These are phyloP conservation scores for Dasypogon diadema DNA, from an alignment of 2,888 invertebrate genomes.

Conservation along the genomic window DNA sequence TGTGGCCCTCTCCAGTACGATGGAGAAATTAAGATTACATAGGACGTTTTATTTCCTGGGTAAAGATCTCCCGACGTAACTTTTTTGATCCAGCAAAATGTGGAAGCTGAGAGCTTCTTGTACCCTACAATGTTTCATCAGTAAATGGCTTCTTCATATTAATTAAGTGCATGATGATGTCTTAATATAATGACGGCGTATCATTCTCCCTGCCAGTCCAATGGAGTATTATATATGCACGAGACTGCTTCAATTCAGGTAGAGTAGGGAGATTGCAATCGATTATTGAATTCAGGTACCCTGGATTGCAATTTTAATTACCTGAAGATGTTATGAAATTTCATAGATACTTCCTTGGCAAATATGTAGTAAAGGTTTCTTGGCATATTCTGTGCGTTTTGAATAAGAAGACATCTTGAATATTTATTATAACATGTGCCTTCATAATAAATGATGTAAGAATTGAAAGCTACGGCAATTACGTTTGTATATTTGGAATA, in stretches of 20 bases:
- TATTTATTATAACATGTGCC: too few species aligned
- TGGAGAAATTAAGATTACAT: conserved; percentile 33
- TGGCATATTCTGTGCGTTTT: too few species aligned
- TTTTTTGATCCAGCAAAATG: background rate
- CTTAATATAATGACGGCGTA: background rate
- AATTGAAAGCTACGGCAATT: too few species aligned
- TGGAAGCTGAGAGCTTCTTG: background rate
- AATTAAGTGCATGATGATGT: conserved; percentile 3
- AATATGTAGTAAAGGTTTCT: too few species aligned
- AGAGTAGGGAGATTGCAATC: background rate
- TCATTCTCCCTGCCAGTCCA: background rate
- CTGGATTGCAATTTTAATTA: too few species aligned
- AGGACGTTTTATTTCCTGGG: conserved; percentile 9
- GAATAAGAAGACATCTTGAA: too few species aligned
- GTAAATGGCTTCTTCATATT: conserved; percentile 7
- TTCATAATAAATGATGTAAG: too few species aligned
- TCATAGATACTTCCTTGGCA: too few species aligned
- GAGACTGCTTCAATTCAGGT: background rate
- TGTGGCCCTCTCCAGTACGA: conserved; percentile 4
- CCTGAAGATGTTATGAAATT: too few species aligned
- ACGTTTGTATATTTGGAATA: too few species aligned
- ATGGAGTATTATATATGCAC: background rate
- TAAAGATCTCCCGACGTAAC: background rate
- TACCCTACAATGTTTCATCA: background rate
- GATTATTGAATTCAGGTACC: background rate